Evolutionary conservation across 2,888 invertebrate genomes (phyloP), one percentile per base, ranked within the genome.

Genomic region (Rotaria sp.): DNA sequence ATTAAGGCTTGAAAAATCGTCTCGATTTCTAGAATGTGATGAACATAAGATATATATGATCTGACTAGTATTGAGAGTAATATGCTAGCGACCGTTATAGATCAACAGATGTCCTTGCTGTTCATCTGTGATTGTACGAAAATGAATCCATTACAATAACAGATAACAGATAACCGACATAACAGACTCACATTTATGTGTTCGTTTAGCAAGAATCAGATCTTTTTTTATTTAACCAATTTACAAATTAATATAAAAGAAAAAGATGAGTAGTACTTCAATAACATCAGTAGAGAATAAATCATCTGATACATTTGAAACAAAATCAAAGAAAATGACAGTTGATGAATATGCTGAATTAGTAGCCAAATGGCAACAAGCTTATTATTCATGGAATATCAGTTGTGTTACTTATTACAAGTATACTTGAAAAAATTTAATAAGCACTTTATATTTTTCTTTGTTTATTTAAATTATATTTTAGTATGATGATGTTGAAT

Each of bases 281-380:
- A 1, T 24, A 52, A 52, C 21, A 52, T 52, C 52, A 4, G 21
- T 21, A 67, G 67, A 67, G 18, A 67, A 67, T 4, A 30, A 67
- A 4, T 35, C 67, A 67, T 35, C 35, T 8, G 45, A 45, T 80
- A 13, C 45, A 45, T 80, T 45, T 3, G 45, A 41, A 13, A 80
- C 15, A 45, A 41, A 41, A 80, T 26, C 41, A 15, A 45, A 45
- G 26, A n/a, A 80, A 45, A 41, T 80, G n/a, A 80, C 80, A 80
- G n/a, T 80, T n/a, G 15, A 80, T 26, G 80, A 80, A 80, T 80
- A 80, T 80, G 8, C 80, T 26, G 80, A 80, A 26, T n/a, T 80
- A 45, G 80, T 80, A 26, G 1, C 13, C 24, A 41, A 45, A 45
- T 80, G 80, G 80, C 80, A 45, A 4, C 80, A 80, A 26, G 41